phyloP scores from a whole-genome alignment of 2,113 vertebrate species.

The Burhinus oedicnemus region DNA sequence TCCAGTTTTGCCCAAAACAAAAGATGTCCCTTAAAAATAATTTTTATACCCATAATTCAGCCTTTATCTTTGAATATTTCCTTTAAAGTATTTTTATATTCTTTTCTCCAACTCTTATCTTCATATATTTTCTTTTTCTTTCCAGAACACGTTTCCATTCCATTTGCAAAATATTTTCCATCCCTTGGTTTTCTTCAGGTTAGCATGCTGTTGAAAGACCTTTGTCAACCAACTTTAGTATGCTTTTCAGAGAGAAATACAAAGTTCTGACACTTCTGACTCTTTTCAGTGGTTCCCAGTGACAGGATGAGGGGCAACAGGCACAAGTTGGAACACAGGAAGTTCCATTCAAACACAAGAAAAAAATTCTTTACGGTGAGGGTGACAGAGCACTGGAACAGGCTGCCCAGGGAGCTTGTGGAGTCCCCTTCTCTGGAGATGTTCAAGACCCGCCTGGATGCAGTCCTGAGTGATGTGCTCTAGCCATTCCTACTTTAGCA shows the following conservation, averaged over 20 bases:
- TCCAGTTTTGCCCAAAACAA: not conserved
- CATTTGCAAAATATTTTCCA: not conserved
- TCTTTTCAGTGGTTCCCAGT: too few relatives aligned
- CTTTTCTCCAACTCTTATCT: not conserved
- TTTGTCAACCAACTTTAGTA: not conserved
- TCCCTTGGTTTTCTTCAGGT: not conserved
- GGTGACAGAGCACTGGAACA: too few relatives aligned
- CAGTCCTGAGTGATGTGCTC: too few relatives aligned
- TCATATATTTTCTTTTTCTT: not conserved
- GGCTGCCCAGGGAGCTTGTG: too few relatives aligned
- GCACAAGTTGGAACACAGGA: too few relatives aligned
- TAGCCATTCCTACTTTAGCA: too few relatives aligned
- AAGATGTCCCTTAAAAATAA: not conserved
- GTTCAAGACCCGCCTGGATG: too few relatives aligned
- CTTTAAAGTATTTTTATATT: not conserved
- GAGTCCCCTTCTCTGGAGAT: too few relatives aligned
- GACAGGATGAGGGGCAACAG: too few relatives aligned
- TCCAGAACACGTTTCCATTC: not conserved
- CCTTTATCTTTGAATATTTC: not conserved
- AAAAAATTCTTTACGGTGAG: too few relatives aligned
- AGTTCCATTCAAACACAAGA: too few relatives aligned
- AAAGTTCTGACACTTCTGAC: fast-evolving
- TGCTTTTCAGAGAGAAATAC: not conserved
- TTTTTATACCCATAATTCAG: not conserved
- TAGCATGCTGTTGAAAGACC: not conserved